Conservation (phyloP, 2,113 vertebrate species). For the Vicugna pacos region DNA sequence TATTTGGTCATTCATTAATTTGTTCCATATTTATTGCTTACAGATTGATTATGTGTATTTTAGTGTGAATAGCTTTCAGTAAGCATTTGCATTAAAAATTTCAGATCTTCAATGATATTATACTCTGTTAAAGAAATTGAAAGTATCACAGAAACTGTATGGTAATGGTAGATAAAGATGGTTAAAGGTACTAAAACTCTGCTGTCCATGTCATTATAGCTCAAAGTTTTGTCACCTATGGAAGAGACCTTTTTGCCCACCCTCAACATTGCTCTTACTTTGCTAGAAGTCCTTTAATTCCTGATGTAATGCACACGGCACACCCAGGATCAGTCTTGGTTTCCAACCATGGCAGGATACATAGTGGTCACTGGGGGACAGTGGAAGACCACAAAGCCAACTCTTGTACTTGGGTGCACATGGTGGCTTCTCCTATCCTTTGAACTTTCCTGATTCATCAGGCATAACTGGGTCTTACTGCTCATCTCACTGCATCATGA, state of each 20-base stretch:
- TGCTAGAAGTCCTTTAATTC: neutral
- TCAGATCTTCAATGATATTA: neutral
- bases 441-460: neutral
- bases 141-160: neutral
- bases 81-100: neutral
- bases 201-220: neutral
- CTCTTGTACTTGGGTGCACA: neutral
- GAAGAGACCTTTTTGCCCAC: neutral
- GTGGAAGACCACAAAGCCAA: neutral
- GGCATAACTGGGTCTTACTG: neutral
- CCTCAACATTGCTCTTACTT: neutral
- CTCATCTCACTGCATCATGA: neutral
- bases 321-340: neutral
- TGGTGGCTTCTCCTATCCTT: neutral
- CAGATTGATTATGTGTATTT: neutral
- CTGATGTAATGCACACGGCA: neutral
- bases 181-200: neutral
- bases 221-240: neutral
- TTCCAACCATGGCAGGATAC: neutral
- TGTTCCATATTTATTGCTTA: neutral
- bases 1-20: constrained; percentile 27
- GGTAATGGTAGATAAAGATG: neutral
- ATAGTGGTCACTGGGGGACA: neutral
- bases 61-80: neutral
- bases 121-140: neutral